Evolutionary conservation across 2,797 vertebrate genomes (phyloP).

Genomic region (Pseudomugil gertrudae): DNA sequence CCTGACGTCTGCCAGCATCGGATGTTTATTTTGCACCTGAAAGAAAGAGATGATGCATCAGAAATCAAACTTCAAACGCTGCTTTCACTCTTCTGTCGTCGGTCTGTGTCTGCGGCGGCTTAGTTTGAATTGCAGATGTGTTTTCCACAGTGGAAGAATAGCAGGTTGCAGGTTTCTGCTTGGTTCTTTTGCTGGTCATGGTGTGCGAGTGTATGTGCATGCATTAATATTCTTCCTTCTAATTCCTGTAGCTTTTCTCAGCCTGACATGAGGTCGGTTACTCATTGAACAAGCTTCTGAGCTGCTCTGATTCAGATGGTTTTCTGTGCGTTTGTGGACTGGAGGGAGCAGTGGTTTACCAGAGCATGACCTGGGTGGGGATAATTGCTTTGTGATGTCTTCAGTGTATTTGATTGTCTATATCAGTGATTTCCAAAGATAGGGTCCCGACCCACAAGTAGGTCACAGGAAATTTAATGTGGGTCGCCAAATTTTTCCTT

Average conservation of each 20-base stretch:
- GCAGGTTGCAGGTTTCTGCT: background rate
- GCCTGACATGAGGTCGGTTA: conserved; percentile 21
- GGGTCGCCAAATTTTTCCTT: no score
- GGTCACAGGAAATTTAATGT: no score
- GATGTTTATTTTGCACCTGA: conserved; percentile 18
- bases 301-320: background rate
- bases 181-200: background rate
- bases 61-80: conserved; percentile 23
- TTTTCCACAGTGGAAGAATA: background rate
- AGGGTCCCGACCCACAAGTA: no score
- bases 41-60: conserved; percentile 16
- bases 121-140: conserved; percentile 6
- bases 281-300: conserved; percentile 48
- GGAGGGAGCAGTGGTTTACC: conserved; percentile 1
- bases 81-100: background rate
- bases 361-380: conserved; percentile 27
- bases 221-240: background rate
- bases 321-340: conserved; percentile 15
- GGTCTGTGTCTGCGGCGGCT: background rate
- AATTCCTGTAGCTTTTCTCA: conserved; percentile 5
- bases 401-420: conserved; percentile 6
- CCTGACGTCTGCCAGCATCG: background rate
- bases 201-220: background rate
- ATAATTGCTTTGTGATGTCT: conserved; percentile 35
- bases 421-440: no score